Evolutionary conservation across 2,888 invertebrate genomes (phyloP).

Genomic region (Drosophila siamana): DNA sequence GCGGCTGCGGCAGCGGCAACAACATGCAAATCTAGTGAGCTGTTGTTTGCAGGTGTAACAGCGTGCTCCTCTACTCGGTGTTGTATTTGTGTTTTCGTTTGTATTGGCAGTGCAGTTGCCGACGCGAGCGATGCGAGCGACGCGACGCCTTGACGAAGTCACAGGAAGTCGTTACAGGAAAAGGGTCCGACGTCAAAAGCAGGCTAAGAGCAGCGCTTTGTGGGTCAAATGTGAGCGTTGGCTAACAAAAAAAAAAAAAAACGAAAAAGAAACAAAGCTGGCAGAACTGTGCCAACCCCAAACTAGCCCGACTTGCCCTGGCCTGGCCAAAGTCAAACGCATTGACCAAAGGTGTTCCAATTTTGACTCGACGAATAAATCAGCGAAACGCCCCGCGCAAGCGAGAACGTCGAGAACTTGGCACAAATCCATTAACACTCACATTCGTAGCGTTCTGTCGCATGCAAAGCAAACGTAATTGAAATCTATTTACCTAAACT

Average conservation of each 20-base stretch:
- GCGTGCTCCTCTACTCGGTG: neutral
- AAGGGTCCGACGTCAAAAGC: conserved; percentile 39
- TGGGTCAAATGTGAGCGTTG: conserved; percentile 68
- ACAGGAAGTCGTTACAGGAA: conserved; percentile 72
- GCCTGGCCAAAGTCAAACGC: conserved; percentile 63
- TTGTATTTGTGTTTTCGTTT: conserved; percentile 22
- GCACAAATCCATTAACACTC: conserved; percentile 80
- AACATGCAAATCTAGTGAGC: conserved; percentile 41
- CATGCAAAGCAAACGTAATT: conserved; percentile 63
- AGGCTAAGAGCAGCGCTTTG: conserved; percentile 60
- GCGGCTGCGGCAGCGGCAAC: conserved; percentile 23
- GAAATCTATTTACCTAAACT: conserved; percentile 69
- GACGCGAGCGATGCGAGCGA: conserved; percentile 8
- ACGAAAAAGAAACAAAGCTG: conserved; percentile 27
- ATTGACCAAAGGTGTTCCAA: conserved; percentile 47
- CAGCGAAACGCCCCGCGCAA: conserved; percentile 43
- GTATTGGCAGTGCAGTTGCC: conserved; percentile 24
- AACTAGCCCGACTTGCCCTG: too few relatives aligned
- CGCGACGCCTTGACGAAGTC: conserved; percentile 27
- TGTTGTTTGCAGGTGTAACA: conserved; percentile 13
- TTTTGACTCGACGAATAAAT: conserved; percentile 69
- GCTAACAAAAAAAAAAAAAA: neutral
- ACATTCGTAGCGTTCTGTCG: conserved; percentile 53
- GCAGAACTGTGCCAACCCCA: conserved; percentile 68
- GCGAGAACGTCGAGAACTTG: conserved; percentile 67